Evolutionary conservation across 2,113 vertebrate species (phyloP).

Genomic region (Hirundichthys speculiger): DNA sequence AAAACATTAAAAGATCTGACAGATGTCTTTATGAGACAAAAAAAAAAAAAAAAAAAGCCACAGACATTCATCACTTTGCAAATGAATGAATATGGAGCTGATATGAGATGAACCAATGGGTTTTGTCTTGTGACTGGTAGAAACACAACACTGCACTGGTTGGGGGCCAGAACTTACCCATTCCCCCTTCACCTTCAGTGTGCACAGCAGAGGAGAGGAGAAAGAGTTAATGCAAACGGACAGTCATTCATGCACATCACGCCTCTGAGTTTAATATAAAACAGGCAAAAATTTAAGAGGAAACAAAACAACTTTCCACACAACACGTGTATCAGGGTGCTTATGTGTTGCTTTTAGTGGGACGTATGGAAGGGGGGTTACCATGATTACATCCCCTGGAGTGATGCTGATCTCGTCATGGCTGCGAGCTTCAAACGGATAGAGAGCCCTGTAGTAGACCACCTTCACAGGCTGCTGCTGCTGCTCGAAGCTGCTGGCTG

Average conservation of each 20-base stretch:
- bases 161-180: slow-evolving; percentile 86
- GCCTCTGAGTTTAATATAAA: background rate
- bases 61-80: slow-evolving; percentile 39
- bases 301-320: background rate
- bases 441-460: slow-evolving; percentile 94
- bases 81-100: slow-evolving; percentile 40
- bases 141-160: slow-evolving; percentile 60
- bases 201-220: slow-evolving; percentile 86
- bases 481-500: slow-evolving; percentile 46
- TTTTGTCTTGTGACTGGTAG: slow-evolving; percentile 51
- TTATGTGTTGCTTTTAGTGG: no score
- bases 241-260: slow-evolving; percentile 1
- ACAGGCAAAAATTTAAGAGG: background rate
- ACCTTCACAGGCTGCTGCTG: slow-evolving; percentile 87
- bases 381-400: slow-evolving; percentile 96
- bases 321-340: no score
- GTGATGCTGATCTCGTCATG: slow-evolving; percentile 97
- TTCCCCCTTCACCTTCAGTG: slow-evolving; percentile 94
- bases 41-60: background rate
- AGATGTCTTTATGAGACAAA: background rate
- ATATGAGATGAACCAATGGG: slow-evolving; percentile 42
- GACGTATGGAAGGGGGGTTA: slow-evolving; percentile 49
- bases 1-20: background rate
- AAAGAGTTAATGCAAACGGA: slow-evolving; percentile 67
- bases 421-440: slow-evolving; percentile 97